Evolutionary conservation across 2,113 vertebrate genomes (phyloP), one percentile per base, ranked within the genome.

Genomic region (Ceyx cyanopectus): DNA sequence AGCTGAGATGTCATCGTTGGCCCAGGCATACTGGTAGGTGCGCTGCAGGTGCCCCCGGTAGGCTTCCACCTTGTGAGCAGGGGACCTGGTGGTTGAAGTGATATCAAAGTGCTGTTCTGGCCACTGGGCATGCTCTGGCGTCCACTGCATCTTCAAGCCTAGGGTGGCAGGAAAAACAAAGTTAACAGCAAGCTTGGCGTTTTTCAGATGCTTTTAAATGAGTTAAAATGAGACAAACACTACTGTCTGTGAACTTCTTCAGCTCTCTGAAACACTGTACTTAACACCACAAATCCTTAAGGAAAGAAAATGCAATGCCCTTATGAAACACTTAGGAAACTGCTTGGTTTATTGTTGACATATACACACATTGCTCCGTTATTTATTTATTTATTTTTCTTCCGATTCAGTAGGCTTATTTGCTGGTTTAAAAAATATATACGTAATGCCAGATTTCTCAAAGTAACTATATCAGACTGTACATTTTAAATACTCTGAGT

Each of bases 81-180:
- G 99, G 61, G 99, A 99, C 93, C 99, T 98, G 45, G 99, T 99
- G 86, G 99, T 99, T 34, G 99, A 99, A 88, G 99, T 99, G 98
- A 99, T 99, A 97, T 99, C 99, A 97, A 99, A 99, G 98, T 99
- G 99, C 97, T 99, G 99, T 80, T 99, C 99, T 94, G 99, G 99
- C 99, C 99, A 99, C 98, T 99, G 99, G 95, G 99, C 99, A 98
- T 99, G 99, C 98, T 99, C 99, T 22, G 99, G 99, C 98, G 99
- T 99, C 99, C 99, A 99, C 99, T 99, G 99, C 99, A 99, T 99
- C 99, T 99, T 99, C 98, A 99, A 98, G 98, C 99, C 99, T 99
- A 90, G 46, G 74, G 92, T 14, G 30, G 80, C 32, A 75, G 82
- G 69, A 80, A 92, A 95, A 61, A 40, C 43, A 94, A 48, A 96